Percentiles rank a stretch among this genome's conserved stretches.
These are phyloP conservation scores for Myathropa florea DNA, from an alignment of 2,888 invertebrate species.

Conservation along the genomic window DNA sequence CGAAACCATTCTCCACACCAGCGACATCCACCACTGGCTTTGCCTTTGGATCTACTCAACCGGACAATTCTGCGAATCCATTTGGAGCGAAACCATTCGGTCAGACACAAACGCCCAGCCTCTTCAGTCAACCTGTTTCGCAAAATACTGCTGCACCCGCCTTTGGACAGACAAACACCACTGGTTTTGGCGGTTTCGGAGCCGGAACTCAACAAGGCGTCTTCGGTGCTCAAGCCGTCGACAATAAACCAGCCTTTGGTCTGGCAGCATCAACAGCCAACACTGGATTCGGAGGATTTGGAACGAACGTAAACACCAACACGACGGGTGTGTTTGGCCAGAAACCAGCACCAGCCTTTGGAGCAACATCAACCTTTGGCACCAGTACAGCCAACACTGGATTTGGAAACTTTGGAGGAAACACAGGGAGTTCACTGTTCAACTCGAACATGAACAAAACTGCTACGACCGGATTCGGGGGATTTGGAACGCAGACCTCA, in stretches of 20 bases:
- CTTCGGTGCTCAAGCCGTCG: slow-evolving; percentile 79
- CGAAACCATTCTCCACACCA: slow-evolving; percentile 84
- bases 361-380: slow-evolving; percentile 79
- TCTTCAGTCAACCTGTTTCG: slow-evolving; percentile 83
- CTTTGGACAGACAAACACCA: slow-evolving; percentile 76
- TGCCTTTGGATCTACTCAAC: slow-evolving; percentile 76
- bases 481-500: slow-evolving; percentile 81
- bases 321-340: slow-evolving; percentile 80
- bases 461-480: slow-evolving; percentile 83
- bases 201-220: slow-evolving; percentile 75
- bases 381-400: slow-evolving; percentile 76
- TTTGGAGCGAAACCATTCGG: slow-evolving; percentile 80
- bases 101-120: slow-evolving; percentile 82
- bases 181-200: slow-evolving; percentile 80
- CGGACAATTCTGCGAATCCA: slow-evolving; percentile 77
- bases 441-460: slow-evolving; percentile 79
- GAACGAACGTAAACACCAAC: slow-evolving; percentile 77
- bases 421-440: slow-evolving; percentile 77
- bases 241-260: slow-evolving; percentile 78
- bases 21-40: slow-evolving; percentile 78
- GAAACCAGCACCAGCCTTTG: slow-evolving; percentile 80
- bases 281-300: slow-evolving; percentile 79
- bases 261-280: slow-evolving; percentile 75
- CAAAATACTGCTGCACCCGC: slow-evolving; percentile 81
- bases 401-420: slow-evolving; percentile 76